Evolutionary conservation across 2,888 invertebrate genomes (phyloP).

Genomic region (Yponomeuta cagnagella): DNA sequence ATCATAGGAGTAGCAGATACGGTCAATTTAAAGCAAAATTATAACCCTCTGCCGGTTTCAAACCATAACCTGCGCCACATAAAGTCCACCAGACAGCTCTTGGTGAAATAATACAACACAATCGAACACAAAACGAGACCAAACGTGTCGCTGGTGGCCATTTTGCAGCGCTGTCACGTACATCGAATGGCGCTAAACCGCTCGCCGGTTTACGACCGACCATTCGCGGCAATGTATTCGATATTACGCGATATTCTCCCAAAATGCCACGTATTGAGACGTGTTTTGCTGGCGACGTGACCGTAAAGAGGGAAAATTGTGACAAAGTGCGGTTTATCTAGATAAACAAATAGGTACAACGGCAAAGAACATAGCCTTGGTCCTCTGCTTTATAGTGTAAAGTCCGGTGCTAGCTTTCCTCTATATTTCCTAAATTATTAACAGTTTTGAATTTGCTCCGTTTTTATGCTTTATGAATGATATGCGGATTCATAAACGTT

Average conservation of each 20-base stretch:
- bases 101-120: neutral
- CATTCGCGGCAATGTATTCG: slow-evolving; percentile 3
- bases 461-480: no score
- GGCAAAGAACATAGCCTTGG: no score
- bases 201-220: slow-evolving; percentile 2
- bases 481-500: no score
- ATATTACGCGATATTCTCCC: slow-evolving; percentile 20
- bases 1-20: no score
- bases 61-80: no score
- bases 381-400: no score
- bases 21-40: no score
- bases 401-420: no score
- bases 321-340: neutral
- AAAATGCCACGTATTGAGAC: slow-evolving; percentile 4
- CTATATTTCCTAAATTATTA: no score
- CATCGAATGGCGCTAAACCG: slow-evolving; percentile 1
- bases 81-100: neutral
- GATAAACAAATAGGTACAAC: neutral
- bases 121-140: neutral
- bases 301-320: neutral
- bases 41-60: no score
- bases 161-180: neutral
- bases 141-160: neutral
- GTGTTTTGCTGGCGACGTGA: neutral
- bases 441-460: no score